phyloP scores from a whole-genome alignment of 2,888 invertebrate species.

The Lymantria monacha region DNA sequence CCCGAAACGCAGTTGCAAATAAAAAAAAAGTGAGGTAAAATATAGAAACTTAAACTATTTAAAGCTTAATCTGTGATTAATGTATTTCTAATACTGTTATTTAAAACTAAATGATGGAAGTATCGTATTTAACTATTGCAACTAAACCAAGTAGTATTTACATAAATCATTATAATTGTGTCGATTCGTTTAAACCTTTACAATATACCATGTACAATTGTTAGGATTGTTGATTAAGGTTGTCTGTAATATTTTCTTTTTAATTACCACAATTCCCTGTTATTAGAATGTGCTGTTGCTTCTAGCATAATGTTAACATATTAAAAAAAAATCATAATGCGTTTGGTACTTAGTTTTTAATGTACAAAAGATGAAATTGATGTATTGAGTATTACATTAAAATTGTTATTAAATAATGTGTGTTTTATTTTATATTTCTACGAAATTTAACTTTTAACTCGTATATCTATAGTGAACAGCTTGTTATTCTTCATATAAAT shows the following conservation, averaged over 20 bases:
- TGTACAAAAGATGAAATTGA: constrained; percentile 72
- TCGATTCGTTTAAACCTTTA: no score
- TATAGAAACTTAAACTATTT: constrained; percentile 4
- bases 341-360: constrained; percentile 67
- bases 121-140: no score
- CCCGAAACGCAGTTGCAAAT: no score
- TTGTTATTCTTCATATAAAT: no score
- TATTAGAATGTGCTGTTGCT: constrained; percentile 47
- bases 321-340: constrained; percentile 45
- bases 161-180: no score
- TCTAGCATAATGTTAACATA: constrained; percentile 51
- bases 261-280: constrained; percentile 11
- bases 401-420: constrained; percentile 60
- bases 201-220: no score
- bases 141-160: no score
- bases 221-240: no score
- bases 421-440: constrained; percentile 30
- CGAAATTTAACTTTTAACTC: no score
- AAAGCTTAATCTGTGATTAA: constrained; percentile 45
- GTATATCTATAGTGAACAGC: no score
- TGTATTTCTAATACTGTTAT: constrained; percentile 25
- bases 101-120: background rate
- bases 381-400: constrained; percentile 69
- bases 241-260: constrained; percentile 1
- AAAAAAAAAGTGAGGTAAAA: no score